Percentiles rank a stretch among this genome's conserved stretches.
phyloP scores from a whole-genome alignment of 2,113 vertebrate genomes.

The Micromys minutus region DNA sequence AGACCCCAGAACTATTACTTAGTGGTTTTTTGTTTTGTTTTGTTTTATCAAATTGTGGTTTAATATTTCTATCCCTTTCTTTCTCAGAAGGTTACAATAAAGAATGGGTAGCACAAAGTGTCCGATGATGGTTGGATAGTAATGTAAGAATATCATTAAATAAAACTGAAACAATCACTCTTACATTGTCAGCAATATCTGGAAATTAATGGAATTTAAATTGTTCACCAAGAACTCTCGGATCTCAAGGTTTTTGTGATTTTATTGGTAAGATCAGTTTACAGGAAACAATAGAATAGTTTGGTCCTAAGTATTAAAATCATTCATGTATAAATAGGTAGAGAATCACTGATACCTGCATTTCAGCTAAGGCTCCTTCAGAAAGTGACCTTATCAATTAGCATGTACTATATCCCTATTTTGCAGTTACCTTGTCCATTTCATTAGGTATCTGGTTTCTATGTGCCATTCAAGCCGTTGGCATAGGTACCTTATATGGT shows the following conservation, averaged over 20 bases:
- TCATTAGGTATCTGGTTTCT: not conserved
- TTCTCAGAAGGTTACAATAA: not conserved
- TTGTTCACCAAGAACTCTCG: not conserved
- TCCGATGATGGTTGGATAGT: not conserved
- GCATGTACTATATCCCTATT: not conserved
- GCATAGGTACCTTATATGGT: not conserved
- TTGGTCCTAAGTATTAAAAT: not conserved
- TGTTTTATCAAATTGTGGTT: not conserved
- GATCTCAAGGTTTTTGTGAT: not conserved
- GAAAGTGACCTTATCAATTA: not conserved
- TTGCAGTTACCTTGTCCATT: not conserved
- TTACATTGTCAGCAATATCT: not conserved
- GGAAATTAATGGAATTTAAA: not conserved
- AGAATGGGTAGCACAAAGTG: not conserved
- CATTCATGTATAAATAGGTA: not conserved
- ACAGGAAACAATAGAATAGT: not conserved
- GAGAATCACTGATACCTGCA: not conserved
- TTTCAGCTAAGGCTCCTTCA: constrained; percentile 5
- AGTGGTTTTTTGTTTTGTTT: not conserved
- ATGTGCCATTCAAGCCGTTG: not conserved
- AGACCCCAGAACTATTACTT: constrained; percentile 33
- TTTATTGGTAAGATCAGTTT: constrained; percentile 39
- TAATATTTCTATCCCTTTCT: constrained; percentile 29
- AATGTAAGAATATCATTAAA: not conserved
- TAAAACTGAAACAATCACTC: not conserved